Conservation (phyloP, 2,113 vertebrate genomes). For the Rattus rattus region DNA sequence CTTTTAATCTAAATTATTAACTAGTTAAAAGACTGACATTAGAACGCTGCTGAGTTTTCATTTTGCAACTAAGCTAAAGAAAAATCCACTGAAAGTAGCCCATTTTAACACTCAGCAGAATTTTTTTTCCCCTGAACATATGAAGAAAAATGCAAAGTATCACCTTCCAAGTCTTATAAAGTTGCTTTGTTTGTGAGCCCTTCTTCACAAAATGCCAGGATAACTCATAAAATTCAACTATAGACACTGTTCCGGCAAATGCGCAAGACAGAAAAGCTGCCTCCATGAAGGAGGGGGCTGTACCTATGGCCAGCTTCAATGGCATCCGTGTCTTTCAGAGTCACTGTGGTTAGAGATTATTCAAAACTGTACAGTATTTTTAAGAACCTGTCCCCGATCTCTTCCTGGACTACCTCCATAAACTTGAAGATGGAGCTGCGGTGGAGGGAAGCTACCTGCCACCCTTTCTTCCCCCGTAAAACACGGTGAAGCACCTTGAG, state of each 20-base stretch:
- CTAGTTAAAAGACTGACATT: background rate
- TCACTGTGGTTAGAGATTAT: background rate
- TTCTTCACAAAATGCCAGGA: slow-evolving; percentile 10
- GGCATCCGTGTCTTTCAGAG: background rate
- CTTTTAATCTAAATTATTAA: slow-evolving; percentile 69
- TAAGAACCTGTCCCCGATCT: slow-evolving; percentile 10
- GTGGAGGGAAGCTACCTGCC: background rate
- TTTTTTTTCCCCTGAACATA: background rate
- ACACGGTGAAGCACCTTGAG: slow-evolving; percentile 8
- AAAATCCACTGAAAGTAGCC: slow-evolving; percentile 24
- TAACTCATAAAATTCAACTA: background rate
- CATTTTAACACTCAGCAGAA: background rate
- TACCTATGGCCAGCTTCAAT: background rate
- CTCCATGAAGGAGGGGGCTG: background rate
- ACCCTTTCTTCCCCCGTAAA: background rate
- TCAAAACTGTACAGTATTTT: background rate
- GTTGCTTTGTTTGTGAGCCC: background rate
- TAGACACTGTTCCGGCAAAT: background rate
- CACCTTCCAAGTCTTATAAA: slow-evolving; percentile 10
- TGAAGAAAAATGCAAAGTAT: slow-evolving; percentile 7
- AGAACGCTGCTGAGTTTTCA: slow-evolving; percentile 29
- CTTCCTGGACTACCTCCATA: background rate
- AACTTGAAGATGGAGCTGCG: background rate
- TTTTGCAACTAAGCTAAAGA: slow-evolving; percentile 30
- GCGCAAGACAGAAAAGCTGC: background rate